Conservation (phyloP, 1,140 invertebrate species). For the Laupala kohalensis region DNA sequence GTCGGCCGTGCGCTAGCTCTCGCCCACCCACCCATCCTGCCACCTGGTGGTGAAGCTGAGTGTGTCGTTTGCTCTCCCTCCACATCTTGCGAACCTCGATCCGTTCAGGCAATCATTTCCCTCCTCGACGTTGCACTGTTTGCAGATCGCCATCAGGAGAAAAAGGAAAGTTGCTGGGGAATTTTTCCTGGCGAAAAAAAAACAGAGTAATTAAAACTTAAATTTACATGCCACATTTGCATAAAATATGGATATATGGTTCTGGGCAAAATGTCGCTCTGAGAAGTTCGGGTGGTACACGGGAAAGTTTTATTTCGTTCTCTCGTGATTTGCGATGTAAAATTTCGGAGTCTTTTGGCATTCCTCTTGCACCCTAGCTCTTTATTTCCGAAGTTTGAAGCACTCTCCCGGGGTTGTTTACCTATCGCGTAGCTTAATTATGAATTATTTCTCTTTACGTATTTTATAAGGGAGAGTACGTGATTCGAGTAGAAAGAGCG, state of each 20-base stretch:
- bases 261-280: background rate
- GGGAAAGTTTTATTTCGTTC: background rate
- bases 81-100: background rate
- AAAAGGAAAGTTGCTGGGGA: background rate
- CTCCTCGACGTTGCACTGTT: background rate
- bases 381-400: background rate
- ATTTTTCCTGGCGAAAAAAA: background rate
- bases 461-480: background rate
- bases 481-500: background rate
- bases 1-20: no score
- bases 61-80: background rate
- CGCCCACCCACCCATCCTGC: background rate
- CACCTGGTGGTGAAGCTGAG: background rate
- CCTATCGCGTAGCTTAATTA: background rate
- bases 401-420: background rate
- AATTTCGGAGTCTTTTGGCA: background rate
- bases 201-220: background rate
- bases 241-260: background rate
- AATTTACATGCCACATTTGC: background rate
- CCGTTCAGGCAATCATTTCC: background rate
- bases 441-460: background rate
- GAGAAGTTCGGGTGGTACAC: background rate
- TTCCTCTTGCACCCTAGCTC: background rate
- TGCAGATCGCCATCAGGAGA: background rate
- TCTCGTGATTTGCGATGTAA: background rate